Percentiles rank a stretch among this genome's conserved stretches.
Conservation (phyloP, 35 echinoderm and acorn worm species). For the Lytechinus pictus region DNA sequence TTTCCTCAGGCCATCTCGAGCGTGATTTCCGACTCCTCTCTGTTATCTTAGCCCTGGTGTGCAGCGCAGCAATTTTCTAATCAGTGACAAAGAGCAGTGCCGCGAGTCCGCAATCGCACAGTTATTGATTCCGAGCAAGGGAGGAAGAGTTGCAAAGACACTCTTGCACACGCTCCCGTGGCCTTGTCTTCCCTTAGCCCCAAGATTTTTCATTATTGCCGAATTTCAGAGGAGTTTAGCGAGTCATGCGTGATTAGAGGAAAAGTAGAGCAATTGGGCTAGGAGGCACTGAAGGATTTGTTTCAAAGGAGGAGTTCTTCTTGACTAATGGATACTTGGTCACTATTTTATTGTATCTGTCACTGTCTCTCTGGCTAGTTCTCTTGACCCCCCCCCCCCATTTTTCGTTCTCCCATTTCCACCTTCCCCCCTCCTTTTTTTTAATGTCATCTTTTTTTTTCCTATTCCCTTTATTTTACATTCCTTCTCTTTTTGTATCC, state of each 20-base stretch:
- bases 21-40: neutral
- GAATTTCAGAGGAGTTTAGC: neutral
- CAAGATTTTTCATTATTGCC: neutral
- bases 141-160: neutral
- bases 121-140: neutral
- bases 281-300: neutral
- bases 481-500: too few species aligned
- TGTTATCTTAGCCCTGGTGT: neutral
- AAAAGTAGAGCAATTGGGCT: neutral
- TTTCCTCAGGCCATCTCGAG: conserved; percentile 8
- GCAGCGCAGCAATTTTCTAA: conserved; percentile 17
- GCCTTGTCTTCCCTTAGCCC: neutral
- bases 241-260: neutral
- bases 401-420: neutral
- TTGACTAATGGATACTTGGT: neutral
- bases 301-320: neutral
- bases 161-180: neutral
- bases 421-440: neutral
- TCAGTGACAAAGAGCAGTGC: neutral
- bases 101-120: neutral
- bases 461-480: neutral
- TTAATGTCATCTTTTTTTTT: neutral
- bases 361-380: neutral
- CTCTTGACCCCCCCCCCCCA: neutral
- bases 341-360: neutral